Percentiles rank a stretch among this genome's conserved stretches.
Evolutionary conservation across 2,797 vertebrate genomes (phyloP).

Genomic region (Cynopterus sphinx): DNA sequence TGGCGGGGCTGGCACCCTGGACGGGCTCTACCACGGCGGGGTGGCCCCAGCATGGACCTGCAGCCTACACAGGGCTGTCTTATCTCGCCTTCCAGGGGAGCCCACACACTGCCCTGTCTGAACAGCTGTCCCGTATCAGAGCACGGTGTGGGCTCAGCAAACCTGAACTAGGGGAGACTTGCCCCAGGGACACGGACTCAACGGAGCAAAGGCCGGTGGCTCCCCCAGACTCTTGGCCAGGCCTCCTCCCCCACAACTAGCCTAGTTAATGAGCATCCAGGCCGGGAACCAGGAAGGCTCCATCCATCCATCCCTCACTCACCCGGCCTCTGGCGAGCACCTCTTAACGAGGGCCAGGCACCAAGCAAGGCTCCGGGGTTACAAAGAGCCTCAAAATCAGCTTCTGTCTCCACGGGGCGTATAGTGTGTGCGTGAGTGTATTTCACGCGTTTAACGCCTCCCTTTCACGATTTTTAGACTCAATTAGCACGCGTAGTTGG

Average conservation of each 20-base stretch:
- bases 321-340: not conserved
- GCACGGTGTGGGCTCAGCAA: constrained; percentile 37
- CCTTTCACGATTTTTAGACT: not conserved
- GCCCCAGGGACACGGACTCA: not conserved
- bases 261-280: no score
- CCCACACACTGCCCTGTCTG: constrained; percentile 31
- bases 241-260: not conserved
- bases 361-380: not conserved
- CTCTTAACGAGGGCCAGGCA: not conserved
- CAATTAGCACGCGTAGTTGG: not conserved
- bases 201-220: not conserved
- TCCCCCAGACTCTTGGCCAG: not conserved
- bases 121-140: constrained; percentile 9
- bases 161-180: not conserved
- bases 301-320: not conserved
- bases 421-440: no score
- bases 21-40: not conserved
- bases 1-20: not conserved
- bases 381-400: not conserved
- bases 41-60: not conserved
- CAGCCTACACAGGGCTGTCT: constrained; percentile 17
- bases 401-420: not conserved
- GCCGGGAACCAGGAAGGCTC: not conserved
- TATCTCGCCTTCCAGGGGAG: constrained; percentile 56
- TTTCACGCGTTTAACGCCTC: not conserved